Evolutionary conservation across 2,888 invertebrate genomes (phyloP).

Genomic region (Orthonychiurus folsomi): DNA sequence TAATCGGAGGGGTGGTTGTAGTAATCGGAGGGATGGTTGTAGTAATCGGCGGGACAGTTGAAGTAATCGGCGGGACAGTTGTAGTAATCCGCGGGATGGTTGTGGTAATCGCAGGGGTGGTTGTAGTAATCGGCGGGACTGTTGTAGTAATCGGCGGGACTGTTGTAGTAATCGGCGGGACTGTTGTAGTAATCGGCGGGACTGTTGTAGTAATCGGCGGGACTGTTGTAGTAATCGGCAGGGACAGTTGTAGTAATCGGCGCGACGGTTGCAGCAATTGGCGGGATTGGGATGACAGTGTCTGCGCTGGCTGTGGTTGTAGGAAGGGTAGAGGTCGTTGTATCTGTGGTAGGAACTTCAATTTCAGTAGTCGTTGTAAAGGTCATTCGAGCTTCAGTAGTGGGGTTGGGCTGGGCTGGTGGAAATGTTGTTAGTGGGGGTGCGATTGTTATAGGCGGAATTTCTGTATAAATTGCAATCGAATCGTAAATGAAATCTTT

Average conservation of each 20-base stretch:
- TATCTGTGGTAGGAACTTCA: neutral
- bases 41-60: too few relatives aligned
- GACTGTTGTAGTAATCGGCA: neutral
- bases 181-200: too few relatives aligned
- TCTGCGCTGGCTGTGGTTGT: too few relatives aligned
- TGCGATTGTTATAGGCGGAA: constrained; percentile 8
- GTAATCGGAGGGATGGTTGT: neutral
- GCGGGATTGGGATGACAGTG: too few relatives aligned
- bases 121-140: too few relatives aligned
- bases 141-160: too few relatives aligned
- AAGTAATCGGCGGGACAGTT: too few relatives aligned
- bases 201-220: neutral
- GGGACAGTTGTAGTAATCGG: neutral
- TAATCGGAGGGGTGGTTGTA: neutral
- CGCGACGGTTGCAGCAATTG: too few relatives aligned
- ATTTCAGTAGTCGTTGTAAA: neutral
- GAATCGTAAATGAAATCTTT: neutral
- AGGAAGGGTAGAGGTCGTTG: neutral
- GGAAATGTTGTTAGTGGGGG: constrained; percentile 7
- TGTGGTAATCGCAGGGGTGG: too few relatives aligned
- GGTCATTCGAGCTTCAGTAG: neutral
- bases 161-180: too few relatives aligned
- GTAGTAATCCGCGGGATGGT: too few relatives aligned
- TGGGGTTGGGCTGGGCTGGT: neutral
- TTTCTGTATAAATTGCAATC: neutral